Evolutionary conservation across 2,113 vertebrate species (phyloP).

Genomic region (Typhlomys cinereus): DNA sequence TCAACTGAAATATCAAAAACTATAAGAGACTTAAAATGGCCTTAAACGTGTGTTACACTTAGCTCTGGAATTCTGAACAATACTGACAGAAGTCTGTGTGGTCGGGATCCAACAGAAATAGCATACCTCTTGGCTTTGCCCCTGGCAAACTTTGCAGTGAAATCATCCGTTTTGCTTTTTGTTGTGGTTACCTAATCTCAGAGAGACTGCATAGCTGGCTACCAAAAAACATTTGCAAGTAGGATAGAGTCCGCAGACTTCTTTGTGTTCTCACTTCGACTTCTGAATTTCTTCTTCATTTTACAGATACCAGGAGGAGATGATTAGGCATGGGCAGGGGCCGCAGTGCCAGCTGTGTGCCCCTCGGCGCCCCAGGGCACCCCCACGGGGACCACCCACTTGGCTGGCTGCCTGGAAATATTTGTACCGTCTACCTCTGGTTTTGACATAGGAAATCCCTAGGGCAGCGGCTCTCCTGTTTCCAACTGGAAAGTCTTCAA

Average conservation of each 20-base stretch:
- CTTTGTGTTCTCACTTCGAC: too few relatives aligned
- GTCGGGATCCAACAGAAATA: conserved; percentile 65
- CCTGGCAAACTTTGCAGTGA: conserved; percentile 52
- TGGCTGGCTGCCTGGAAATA: conserved; percentile 65
- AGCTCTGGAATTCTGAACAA: conserved; percentile 43
- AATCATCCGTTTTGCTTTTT: conserved; percentile 52
- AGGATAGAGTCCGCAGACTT: background rate
- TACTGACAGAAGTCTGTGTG: background rate
- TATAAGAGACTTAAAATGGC: background rate
- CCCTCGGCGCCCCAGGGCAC: background rate
- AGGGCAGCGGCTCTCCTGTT: background rate
- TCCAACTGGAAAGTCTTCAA: background rate
- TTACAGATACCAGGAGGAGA: conserved; percentile 31
- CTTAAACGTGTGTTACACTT: conserved; percentile 19
- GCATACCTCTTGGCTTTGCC: conserved; percentile 65
- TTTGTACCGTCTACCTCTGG: background rate
- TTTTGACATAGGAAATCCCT: conserved; percentile 48
- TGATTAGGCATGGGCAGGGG: conserved; percentile 32
- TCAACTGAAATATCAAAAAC: conserved; percentile 33
- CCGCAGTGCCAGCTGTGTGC: conserved; percentile 13
- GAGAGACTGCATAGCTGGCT: conserved; percentile 4
- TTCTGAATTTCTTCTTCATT: conserved; percentile 39
- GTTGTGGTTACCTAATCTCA: conserved; percentile 62
- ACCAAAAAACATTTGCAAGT: conserved; percentile 53
- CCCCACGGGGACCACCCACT: conserved; percentile 14